phyloP scores from a whole-genome alignment of 2,113 vertebrate genomes.

The Perccottus glenii region DNA sequence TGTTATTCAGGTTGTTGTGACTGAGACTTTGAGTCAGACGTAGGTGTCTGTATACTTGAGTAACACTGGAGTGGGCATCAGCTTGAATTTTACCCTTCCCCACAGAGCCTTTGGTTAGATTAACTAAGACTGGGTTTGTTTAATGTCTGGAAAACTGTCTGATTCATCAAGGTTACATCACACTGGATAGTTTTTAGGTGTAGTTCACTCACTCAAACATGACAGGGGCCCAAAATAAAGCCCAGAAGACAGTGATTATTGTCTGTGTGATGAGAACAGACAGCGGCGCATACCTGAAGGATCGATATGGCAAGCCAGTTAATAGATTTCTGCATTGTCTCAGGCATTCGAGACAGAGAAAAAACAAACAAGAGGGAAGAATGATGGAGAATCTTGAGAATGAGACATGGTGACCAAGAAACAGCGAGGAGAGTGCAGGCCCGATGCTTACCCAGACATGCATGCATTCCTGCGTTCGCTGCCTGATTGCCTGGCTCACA shows the following conservation, averaged over 20 bases:
- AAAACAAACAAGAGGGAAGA: constrained; percentile 22
- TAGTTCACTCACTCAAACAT: constrained; percentile 1
- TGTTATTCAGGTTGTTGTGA: constrained; percentile 42
- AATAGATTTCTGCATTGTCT: constrained; percentile 56
- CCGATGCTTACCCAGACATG: constrained; percentile 19
- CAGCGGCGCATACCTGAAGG: constrained; percentile 20
- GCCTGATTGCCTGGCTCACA: constrained; percentile 58
- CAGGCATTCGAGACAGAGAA: constrained; percentile 18
- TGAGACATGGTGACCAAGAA: constrained; percentile 34
- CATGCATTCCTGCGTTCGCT: constrained; percentile 29
- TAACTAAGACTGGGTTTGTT: constrained; percentile 42
- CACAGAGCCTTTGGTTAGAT: constrained; percentile 23
- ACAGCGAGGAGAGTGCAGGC: constrained; percentile 24
- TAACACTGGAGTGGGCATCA: constrained; percentile 35
- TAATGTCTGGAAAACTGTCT: constrained; percentile 49
- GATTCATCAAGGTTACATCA: constrained; percentile 43
- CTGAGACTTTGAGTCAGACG: constrained; percentile 1
- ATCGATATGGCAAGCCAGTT: constrained; percentile 41
- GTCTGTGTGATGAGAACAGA: constrained; percentile 9
- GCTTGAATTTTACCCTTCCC: constrained; percentile 3
- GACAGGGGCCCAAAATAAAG: constrained; percentile 10
- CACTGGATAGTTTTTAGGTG: constrained; percentile 7
- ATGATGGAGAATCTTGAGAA: constrained; percentile 21
- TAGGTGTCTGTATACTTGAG: constrained; percentile 24
- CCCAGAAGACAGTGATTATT: constrained; percentile 14